Evolutionary conservation across 2,797 vertebrate genomes (phyloP), one percentile per base, ranked within the genome.

Genomic region (Siniperca obscura): DNA sequence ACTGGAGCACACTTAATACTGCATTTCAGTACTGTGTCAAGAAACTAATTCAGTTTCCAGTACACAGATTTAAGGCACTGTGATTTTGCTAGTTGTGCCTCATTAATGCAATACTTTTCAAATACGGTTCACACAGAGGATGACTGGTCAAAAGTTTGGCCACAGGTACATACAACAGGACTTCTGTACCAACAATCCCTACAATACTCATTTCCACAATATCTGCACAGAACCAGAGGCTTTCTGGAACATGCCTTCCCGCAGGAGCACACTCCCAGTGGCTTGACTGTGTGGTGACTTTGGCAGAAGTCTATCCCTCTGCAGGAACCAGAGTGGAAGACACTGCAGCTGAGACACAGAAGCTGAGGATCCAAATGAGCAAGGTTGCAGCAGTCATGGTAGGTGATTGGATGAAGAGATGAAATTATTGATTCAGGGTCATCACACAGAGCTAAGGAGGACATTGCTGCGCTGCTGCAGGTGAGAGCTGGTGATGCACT

Each of bases 191-290:
- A 96, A 21, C 95, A 96, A 0, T 9, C 2, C 1, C 12, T 85
- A 50, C 96, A 96, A 12, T 83, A 93, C 53, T 93, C 90, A 0
- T 19, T 60, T 5, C 86, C 90, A 55, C 96, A 96, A 52, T 93
- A 94, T 10, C 83, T 78, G 84, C 96, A 96, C 16, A 95, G 65
- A 0, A 90, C 74, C 61, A 90, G 48, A 0, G 92, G 88, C 0
- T 71, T 70, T 3, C 89, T 83, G 3, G 5, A 1, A 53, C 95
- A 96, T 0, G 0, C 0, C 38, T 0, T 55, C 0, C 79, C 73
- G 14, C 91, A 92, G 2, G 17, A 3, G 61, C 95, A 96, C 2
- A 3, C 0, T 0, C 78, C 82, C 53, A 90, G 72, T 0, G 0
- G 2, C 5, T 4, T 10, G 22, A 60, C 6, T 0, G 7, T 0